Base-by-base conservation (phyloP, 1,140 invertebrate genomes). In the Anagrus nilaparvatae region DNA sequence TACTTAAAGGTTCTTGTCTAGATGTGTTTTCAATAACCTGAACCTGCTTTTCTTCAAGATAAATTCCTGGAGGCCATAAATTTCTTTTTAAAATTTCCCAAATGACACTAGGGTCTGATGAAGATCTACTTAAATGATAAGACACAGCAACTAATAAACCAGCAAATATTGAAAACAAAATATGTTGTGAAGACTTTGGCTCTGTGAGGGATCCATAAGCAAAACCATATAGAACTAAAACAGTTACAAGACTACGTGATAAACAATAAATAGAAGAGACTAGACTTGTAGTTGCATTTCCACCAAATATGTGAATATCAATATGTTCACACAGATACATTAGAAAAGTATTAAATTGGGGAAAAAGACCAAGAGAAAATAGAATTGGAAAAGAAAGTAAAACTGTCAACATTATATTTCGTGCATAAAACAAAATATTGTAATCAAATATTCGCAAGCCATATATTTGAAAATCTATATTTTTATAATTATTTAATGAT, bases 231-330 rank as follows among this genome's bases (percentile, higher is more conserved):
- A 98, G 69, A 17, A 92, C 69, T 31, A 79, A 70, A 2, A 95
- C 76, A 10, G 86, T 82, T 3, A 91, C 54, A 8, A 86, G 53
- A 48, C 90, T 96, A 35, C 90, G 75, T 13, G 81, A 65, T 0
- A 97, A 65, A 61, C 85, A 88, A 61, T 93, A 93, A 9, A 91
- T 68, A 1, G 90, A 84, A 20, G 87, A 86, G 5, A 79, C 70
- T 1, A 97, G 67, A 67, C 90, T 89, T 16, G 88, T 90, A 5
- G 87, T 88, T 0, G 92, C 94, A 61, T 92, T 99, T 4, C 95
- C 96, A 17, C 96, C 96, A 67, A 99, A 98, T 1, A 96, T 57
- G 67, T 98, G 92, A 70, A 98, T 97, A 55, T 99, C 96, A 12
- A 96, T 71, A 67, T 97, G 93, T 65, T 98, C 94, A 47, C 95